Evolutionary conservation across 2,113 vertebrate genomes (phyloP).

Genomic region (Rhinopithecus roxellana): DNA sequence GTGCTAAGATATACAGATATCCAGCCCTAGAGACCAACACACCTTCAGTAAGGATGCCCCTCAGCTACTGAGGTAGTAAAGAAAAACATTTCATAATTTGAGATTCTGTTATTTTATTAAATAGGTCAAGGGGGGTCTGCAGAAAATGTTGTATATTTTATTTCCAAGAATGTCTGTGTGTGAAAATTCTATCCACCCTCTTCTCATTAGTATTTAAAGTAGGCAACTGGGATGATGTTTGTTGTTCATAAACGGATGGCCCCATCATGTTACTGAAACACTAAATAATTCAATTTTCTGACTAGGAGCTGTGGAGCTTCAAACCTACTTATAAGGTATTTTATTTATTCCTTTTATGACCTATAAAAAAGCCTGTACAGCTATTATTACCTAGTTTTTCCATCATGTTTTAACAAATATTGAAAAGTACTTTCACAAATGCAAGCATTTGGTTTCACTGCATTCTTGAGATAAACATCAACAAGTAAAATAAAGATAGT

Average conservation of each 20-base stretch:
- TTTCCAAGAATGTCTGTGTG: background rate
- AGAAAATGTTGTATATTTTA: background rate
- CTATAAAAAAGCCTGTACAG: background rate
- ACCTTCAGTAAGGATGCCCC: background rate
- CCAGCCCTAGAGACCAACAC: background rate
- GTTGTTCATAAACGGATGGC: background rate
- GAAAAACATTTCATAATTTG: background rate
- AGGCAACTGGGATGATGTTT: background rate
- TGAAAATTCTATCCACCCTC: constrained; percentile 45
- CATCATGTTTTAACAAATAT: background rate
- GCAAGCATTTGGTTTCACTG: background rate
- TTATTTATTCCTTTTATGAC: constrained; percentile 17
- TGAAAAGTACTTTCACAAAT: constrained; percentile 29
- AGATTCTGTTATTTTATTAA: background rate
- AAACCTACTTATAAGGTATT: constrained; percentile 16
- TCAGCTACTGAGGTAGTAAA: background rate
- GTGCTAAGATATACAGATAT: fast-evolving
- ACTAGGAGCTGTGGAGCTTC: background rate
- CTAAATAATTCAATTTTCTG: constrained; percentile 40
- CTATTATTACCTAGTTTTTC: constrained; percentile 4
- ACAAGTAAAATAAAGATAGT: background rate
- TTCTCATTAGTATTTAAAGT: background rate
- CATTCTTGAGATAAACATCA: constrained; percentile 21
- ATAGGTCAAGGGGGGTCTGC: background rate
- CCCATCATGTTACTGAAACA: background rate